Conservation (phyloP, 2,797 vertebrate genomes). For the Stomatorhinus walkeri region DNA sequence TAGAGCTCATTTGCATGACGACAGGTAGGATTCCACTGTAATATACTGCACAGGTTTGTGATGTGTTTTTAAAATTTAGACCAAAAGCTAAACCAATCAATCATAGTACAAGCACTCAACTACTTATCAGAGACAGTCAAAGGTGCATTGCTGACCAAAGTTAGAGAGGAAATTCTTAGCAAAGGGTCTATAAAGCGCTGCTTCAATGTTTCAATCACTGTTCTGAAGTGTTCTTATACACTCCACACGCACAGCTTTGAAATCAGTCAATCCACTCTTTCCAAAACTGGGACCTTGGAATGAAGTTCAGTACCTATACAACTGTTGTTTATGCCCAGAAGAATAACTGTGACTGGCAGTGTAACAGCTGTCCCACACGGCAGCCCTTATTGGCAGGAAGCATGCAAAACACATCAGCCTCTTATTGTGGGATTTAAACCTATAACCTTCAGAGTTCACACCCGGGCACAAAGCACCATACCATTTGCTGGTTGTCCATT, state of each 20-base stretch:
- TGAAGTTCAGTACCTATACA: not conserved
- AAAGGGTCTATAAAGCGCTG: not conserved
- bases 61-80: not conserved
- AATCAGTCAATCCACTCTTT: not conserved
- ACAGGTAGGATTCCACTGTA: not conserved
- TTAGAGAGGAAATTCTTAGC: not conserved
- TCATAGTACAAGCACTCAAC: not conserved
- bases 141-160: not conserved
- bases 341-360: not conserved
- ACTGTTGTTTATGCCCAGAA: not conserved
- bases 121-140: not conserved
- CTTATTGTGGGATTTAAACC: not conserved
- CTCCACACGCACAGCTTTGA: not conserved
- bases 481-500: not conserved
- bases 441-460: not conserved
- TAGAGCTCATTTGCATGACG: not conserved
- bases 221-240: not conserved
- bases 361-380: not conserved
- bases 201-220: not conserved
- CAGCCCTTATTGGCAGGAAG: not conserved
- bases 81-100: not conserved
- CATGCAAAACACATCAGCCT: not conserved
- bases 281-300: not conserved
- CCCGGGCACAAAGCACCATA: not conserved
- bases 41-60: not conserved